Evolutionary conservation across 92 coral and sea anemone species (phyloP).

Genomic region (Umimayanthus chanpuru): DNA sequence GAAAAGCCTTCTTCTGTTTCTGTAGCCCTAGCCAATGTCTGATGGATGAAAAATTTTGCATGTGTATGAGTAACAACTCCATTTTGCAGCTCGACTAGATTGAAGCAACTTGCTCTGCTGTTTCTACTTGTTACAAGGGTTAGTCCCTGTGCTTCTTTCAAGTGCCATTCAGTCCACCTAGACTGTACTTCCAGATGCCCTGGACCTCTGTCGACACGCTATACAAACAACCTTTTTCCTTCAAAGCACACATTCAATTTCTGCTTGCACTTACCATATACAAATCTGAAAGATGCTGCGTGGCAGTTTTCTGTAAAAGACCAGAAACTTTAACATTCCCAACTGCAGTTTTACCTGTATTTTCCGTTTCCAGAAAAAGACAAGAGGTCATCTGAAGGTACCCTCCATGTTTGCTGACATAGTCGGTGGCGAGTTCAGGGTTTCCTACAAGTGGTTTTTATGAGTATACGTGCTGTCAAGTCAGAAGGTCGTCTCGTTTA

Average conservation of each 20-base stretch:
- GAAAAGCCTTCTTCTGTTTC: too few species aligned
- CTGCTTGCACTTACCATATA: conserved; percentile 33
- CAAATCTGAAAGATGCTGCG: conserved; percentile 46
- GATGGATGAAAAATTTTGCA: conserved; percentile 44
- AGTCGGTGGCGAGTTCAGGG: conserved; percentile 12
- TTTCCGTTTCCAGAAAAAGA: conserved; percentile 50
- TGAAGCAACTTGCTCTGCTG: conserved; percentile 42
- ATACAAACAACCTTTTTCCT: conserved; percentile 54
- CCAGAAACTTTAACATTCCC: conserved; percentile 52
- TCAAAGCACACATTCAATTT: conserved; percentile 37
- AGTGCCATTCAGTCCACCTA: conserved; percentile 63
- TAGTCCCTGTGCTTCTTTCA: conserved; percentile 32
- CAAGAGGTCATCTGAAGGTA: conserved; percentile 49
- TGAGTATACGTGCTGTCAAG: conserved; percentile 52
- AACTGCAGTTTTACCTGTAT: conserved; percentile 48
- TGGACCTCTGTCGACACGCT: conserved; percentile 59
- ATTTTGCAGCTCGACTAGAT: conserved; percentile 34
- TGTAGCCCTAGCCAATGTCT: conserved; percentile 8
- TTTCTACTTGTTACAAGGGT: conserved; percentile 33
- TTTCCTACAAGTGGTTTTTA: conserved; percentile 1
- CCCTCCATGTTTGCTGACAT: conserved; percentile 49
- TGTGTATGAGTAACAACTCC: too few species aligned
- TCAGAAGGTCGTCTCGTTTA: conserved; percentile 46
- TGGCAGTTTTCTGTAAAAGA: conserved; percentile 47
- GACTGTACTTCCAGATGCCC: conserved; percentile 56